Evolutionary conservation across 2,888 invertebrate species (phyloP).

Genomic region (Orgyia antiqua): DNA sequence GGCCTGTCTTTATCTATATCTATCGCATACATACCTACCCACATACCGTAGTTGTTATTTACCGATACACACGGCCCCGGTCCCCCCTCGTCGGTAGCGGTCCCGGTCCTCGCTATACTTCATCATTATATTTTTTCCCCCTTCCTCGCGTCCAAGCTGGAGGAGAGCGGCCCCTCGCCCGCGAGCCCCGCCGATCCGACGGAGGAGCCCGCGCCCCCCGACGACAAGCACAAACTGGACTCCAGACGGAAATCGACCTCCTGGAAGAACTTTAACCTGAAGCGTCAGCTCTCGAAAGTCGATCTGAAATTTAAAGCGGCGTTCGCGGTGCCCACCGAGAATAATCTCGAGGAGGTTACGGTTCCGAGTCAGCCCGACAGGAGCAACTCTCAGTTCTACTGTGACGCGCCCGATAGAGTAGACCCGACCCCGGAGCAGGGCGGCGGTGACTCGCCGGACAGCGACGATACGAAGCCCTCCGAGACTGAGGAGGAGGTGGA

Average conservation of each 20-base stretch:
- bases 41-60: slow-evolving; percentile 8
- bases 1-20: slow-evolving; percentile 47
- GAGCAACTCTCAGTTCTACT: slow-evolving; percentile 60
- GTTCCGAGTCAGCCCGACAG: slow-evolving; percentile 29
- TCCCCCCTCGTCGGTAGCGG: slow-evolving; percentile 15
- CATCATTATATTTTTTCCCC: slow-evolving; percentile 55
- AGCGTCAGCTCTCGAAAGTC: slow-evolving; percentile 88
- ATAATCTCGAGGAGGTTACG: slow-evolving; percentile 42
- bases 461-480: slow-evolving; percentile 26
- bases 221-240: slow-evolving; percentile 52
- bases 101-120: slow-evolving; percentile 32
- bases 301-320: slow-evolving; percentile 85
- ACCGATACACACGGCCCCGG: not conserved
- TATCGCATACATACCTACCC: slow-evolving; percentile 24
- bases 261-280: slow-evolving; percentile 89
- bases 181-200: slow-evolving; percentile 27
- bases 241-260: slow-evolving; percentile 80
- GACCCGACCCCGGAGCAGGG: slow-evolving; percentile 30
- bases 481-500: slow-evolving; percentile 18
- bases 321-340: slow-evolving; percentile 69
- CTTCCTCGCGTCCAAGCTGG: too few species aligned
- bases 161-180: slow-evolving; percentile 37
- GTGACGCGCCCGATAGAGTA: slow-evolving; percentile 28
- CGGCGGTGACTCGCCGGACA: slow-evolving; percentile 20
- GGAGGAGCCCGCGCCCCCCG: slow-evolving; percentile 18